Base-by-base conservation (phyloP, 2,797 vertebrate species). In the Melopsittacus undulatus region DNA sequence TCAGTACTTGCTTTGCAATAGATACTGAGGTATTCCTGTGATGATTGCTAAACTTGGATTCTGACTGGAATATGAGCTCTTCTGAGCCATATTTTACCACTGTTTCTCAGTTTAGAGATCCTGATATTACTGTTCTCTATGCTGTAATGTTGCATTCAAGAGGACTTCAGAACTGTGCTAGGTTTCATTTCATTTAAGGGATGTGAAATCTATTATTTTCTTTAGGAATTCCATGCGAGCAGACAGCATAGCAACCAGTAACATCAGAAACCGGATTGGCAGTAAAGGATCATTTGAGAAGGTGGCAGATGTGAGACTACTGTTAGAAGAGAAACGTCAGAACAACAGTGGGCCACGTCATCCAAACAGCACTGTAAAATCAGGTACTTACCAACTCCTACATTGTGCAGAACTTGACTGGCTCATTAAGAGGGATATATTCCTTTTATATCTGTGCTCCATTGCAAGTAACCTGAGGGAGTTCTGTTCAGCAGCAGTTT, bases 311-410 rank as follows among this genome's bases (percentile, higher is more conserved):
- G 98, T 99, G 22, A 97, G 99, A 23, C 98, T 99, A 62, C 98
- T 99, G 59, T 96, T 99, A 96, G 99, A 99, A 97, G 99, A 99
- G 96, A 99, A 99, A 88, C 98, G 99, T 57, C 99, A 99, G 75
- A 98, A 98, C 5, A 98, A 98, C 5, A 91, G 91, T 5, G 96
- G 98, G 56, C 98, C 98, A 42, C 97, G 97, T 40, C 98, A 97
- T 79, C 96, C 92, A 42, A 95, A 96, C 80, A 90, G 97, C 91
- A 84, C 87, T 6, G 94, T 98, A 38, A 99, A 99, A 95, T 99
- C 98, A 91, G 99, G 99, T 99, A 84, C 62, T 51, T 70, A 51
- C 15, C 6, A 34, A 13, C 48, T 36, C 46, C 27, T 20, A 2
- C 0, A 0, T 6, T 63, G 72, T 40, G 72, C 70, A 70, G 74